Evolutionary conservation across 2,888 invertebrate species (phyloP).

Genomic region (Xylocampa areola): DNA sequence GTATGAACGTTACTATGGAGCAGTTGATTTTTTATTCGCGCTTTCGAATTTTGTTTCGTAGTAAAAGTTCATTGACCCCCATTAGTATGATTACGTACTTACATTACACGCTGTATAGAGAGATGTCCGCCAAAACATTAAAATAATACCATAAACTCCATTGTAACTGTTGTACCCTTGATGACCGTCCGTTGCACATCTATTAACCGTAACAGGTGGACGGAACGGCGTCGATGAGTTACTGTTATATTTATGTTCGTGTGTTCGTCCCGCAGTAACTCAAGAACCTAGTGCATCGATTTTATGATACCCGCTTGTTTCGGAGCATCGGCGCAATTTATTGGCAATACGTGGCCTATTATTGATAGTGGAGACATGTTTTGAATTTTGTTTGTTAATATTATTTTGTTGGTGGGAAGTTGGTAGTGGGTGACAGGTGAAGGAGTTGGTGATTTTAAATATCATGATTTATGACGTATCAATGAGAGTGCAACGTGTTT

Average conservation of each 20-base stretch:
- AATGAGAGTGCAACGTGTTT: no score
- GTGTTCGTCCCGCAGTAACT: constrained; percentile 69
- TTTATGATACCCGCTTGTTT: constrained; percentile 61
- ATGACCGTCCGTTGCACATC: constrained; percentile 72
- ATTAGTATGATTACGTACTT: no score
- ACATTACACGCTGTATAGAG: no score
- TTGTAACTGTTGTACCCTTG: constrained; percentile 39
- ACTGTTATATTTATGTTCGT: constrained; percentile 82
- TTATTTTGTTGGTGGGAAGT: constrained; percentile 3
- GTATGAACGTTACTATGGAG: no score
- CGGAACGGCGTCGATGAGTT: constrained; percentile 79
- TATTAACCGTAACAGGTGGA: constrained; percentile 84
- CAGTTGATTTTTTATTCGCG: no score
- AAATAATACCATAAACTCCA: constrained; percentile 45
- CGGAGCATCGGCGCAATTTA: constrained; percentile 55
- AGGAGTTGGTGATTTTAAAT: no score
- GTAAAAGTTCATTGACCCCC: no score
- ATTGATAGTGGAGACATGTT: constrained; percentile 55
- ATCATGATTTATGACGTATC: no score
- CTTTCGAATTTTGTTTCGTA: no score
- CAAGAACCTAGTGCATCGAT: constrained; percentile 65
- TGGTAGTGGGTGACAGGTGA: no score
- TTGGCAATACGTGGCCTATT: constrained; percentile 59
- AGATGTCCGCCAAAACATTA: constrained; percentile 15
- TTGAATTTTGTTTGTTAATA: constrained; percentile 48